A percentile compares a stretch with the other conserved stretches of the same genome.
Evolutionary conservation across 2,797 vertebrate species (phyloP).

Genomic region (Taeniopygia guttata): DNA sequence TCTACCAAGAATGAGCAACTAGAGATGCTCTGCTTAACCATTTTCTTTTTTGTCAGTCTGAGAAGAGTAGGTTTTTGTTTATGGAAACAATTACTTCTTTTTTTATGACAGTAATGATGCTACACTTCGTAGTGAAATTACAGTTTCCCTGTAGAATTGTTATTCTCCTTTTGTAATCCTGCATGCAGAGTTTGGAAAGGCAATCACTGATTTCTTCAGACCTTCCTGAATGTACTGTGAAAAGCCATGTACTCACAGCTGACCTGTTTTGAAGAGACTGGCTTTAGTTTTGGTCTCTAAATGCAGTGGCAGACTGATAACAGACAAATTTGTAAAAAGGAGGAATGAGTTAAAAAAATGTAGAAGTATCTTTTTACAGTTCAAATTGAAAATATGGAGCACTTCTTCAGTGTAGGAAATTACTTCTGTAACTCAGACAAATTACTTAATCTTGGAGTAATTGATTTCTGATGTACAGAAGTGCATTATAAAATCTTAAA

Average conservation of each 20-base stretch:
- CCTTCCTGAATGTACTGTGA: neutral
- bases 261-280: neutral
- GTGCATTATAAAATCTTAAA: neutral
- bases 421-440: neutral
- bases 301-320: neutral
- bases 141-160: slow-evolving; percentile 9
- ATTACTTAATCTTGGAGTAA: neutral
- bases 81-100: slow-evolving; percentile 41
- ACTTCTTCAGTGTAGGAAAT: neutral
- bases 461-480: neutral
- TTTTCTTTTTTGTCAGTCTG: neutral
- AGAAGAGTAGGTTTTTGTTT: slow-evolving; percentile 25
- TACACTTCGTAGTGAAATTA: neutral
- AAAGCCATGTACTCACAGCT: neutral
- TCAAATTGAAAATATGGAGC: neutral
- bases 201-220: neutral
- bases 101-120: neutral
- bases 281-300: neutral
- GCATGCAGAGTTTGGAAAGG: slow-evolving; percentile 44
- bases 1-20: neutral
- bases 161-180: neutral
- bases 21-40: neutral
- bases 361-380: neutral
- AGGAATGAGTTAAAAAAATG: neutral
- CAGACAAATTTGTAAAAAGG: neutral